Percentiles rank a stretch among this genome's conserved stretches.
These are phyloP conservation scores for Eupithecia subfuscata DNA, from an alignment of 2,888 invertebrate species.

Conservation along the genomic window DNA sequence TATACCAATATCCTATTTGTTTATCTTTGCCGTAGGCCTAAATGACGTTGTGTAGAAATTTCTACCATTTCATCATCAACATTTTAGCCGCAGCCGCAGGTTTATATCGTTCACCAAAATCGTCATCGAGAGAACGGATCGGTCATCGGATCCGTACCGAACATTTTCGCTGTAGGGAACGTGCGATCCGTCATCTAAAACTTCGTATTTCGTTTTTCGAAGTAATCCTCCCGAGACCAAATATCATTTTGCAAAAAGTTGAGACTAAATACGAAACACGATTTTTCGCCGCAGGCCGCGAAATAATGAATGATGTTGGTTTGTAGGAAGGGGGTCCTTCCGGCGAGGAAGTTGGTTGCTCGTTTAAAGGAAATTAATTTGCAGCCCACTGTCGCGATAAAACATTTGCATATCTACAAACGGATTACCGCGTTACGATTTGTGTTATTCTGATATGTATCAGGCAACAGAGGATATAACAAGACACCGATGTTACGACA, in stretches of 20 bases:
- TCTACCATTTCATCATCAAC: too few relatives aligned
- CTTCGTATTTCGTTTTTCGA: background rate
- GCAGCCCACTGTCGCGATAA: background rate
- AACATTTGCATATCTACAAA: conserved; percentile 3
- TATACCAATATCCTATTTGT: too few relatives aligned
- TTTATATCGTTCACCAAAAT: too few relatives aligned
- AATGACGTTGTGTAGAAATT: too few relatives aligned
- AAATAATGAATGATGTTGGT: background rate
- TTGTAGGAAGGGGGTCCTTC: background rate
- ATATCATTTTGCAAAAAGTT: background rate
- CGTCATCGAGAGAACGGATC: background rate
- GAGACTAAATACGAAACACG: background rate
- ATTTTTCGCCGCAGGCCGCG: background rate
- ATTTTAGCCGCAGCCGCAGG: too few relatives aligned
- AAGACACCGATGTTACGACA: background rate
- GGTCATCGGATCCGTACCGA: background rate
- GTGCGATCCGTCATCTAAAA: background rate
- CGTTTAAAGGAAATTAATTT: conserved; percentile 1
- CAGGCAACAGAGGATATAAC: background rate
- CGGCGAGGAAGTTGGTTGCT: conserved; percentile 4
- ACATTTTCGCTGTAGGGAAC: background rate
- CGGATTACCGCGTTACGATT: background rate
- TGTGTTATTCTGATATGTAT: background rate
- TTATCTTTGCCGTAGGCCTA: too few relatives aligned
- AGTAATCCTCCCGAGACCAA: background rate